Evolutionary conservation across 2,888 invertebrate genomes (phyloP), one percentile per base, ranked within the genome.

Genomic region (Ophonus ardosiacus): DNA sequence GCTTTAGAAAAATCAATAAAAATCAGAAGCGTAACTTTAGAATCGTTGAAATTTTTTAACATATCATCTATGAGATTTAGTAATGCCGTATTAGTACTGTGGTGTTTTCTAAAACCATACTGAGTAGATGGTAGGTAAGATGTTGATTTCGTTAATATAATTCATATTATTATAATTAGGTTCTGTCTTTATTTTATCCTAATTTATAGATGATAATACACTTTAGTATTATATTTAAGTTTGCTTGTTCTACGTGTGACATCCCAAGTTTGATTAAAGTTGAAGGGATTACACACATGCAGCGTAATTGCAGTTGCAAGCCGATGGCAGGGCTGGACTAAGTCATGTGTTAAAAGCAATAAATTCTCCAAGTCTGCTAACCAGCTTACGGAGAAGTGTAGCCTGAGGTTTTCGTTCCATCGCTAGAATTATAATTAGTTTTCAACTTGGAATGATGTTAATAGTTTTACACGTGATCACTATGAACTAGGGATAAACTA

Each of bases 251-350:
- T 74, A 43, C 40, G 40, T 43, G 4, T 38, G 79, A 59, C 57
- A 59, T 38, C 21, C 24, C 31, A 38, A 59, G 79, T 57, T 38
- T 79, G 79, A 79, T 79, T 79, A 79, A 79, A 79, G 79, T 79
- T 79, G 57, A 59, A 59, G 31, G 79, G 79, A 79, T 79, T 79
- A 79, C 57, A 79, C 61, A 61, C 61, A 79, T 79, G 79, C 57
- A 57, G 21, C 18, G 74, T 74, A 74, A 74, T 74, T 74, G 74
- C 74, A 74, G 38, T 65, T 24, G 13, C 40, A 21, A 24, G 68
- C n/a, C 8, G 13, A 6, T 8, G n/a, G 38, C 21, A 21, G 65
- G 6, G 38, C n/a, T 10, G 13, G 8, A 31, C 31, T 17, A 10
- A 10, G 21, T 18, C 21, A 21, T 1, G 63, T 21, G 3, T 43